Conservation (phyloP, 2,888 invertebrate species). For the Myopa testacea region DNA sequence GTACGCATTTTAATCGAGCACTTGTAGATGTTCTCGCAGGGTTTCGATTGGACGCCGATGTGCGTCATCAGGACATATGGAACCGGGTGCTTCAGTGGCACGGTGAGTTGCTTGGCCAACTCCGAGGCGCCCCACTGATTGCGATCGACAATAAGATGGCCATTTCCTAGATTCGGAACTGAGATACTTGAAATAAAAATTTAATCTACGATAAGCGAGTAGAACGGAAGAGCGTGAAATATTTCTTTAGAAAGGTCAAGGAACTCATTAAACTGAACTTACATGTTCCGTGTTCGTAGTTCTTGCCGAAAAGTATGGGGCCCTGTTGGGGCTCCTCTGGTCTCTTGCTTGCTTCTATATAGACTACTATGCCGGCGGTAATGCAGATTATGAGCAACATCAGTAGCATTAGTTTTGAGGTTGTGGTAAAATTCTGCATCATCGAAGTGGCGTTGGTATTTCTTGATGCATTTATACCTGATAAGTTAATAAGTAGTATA, state of each 20-base stretch:
- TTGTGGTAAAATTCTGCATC: slow-evolving; percentile 55
- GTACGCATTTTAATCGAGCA: slow-evolving; percentile 69
- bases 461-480: slow-evolving; percentile 56
- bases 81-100: slow-evolving; percentile 65
- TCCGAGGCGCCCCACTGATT: slow-evolving; percentile 67
- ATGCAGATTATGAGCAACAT: slow-evolving; percentile 57
- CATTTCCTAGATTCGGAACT: slow-evolving; percentile 69
- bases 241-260: neutral
- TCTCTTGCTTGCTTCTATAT: slow-evolving; percentile 57
- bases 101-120: slow-evolving; percentile 51
- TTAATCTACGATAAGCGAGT: slow-evolving; percentile 31
- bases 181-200: slow-evolving; percentile 54
- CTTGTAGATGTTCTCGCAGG: slow-evolving; percentile 65
- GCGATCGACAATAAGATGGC: slow-evolving; percentile 66
- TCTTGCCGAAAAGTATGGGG: slow-evolving; percentile 64
- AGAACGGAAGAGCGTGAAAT: neutral
- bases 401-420: slow-evolving; percentile 56
- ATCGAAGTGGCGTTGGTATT: slow-evolving; percentile 47
- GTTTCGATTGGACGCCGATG: slow-evolving; percentile 67
- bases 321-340: slow-evolving; percentile 41
- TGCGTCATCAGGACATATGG: slow-evolving; percentile 70
- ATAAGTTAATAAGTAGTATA: slow-evolving; percentile 23
- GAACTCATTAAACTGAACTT: slow-evolving; percentile 51
- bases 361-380: slow-evolving; percentile 57
- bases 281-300: slow-evolving; percentile 65